Percentiles rank a stretch among this genome's conserved stretches.
These are phyloP conservation scores for Meliscaeva auricollis DNA, from an alignment of 2,888 invertebrate species.

Conservation along the genomic window DNA sequence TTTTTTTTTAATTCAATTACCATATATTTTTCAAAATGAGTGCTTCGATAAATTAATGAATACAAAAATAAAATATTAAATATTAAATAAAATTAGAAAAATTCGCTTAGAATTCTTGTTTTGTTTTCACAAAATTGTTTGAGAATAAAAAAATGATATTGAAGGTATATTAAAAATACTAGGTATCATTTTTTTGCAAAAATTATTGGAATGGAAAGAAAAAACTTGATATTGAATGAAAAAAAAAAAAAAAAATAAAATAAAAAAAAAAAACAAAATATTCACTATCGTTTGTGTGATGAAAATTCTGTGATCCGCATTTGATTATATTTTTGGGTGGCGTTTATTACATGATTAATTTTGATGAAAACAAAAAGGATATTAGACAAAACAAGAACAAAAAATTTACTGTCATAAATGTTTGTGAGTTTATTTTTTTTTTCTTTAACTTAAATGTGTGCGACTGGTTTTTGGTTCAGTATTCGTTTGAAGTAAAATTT, in stretches of 20 bases:
- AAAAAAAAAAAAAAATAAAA: conserved; percentile 41
- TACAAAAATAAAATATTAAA: conserved; percentile 15
- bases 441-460: neutral
- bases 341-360: conserved; percentile 77
- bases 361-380: conserved; percentile 57
- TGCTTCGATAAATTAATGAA: conserved; percentile 59
- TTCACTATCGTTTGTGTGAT: conserved; percentile 83
- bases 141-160: conserved; percentile 16
- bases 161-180: conserved; percentile 28
- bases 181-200: conserved; percentile 32
- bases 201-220: conserved; percentile 25
- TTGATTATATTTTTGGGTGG: conserved; percentile 79
- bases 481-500: too few relatives aligned
- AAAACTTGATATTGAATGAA: conserved; percentile 23
- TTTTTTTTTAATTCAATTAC: conserved; percentile 77
- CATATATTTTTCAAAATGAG: conserved; percentile 49
- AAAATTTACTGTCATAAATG: neutral
- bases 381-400: neutral
- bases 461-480: neutral
- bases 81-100: conserved; percentile 47
- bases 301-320: conserved; percentile 84
- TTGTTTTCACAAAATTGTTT: conserved; percentile 61
- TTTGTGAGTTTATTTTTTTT: neutral
- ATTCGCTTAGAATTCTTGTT: conserved; percentile 51
- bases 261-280: conserved; percentile 58